Evolutionary conservation across 1,140 invertebrate genomes (phyloP).

Genomic region (Hypothenemus hampei): DNA sequence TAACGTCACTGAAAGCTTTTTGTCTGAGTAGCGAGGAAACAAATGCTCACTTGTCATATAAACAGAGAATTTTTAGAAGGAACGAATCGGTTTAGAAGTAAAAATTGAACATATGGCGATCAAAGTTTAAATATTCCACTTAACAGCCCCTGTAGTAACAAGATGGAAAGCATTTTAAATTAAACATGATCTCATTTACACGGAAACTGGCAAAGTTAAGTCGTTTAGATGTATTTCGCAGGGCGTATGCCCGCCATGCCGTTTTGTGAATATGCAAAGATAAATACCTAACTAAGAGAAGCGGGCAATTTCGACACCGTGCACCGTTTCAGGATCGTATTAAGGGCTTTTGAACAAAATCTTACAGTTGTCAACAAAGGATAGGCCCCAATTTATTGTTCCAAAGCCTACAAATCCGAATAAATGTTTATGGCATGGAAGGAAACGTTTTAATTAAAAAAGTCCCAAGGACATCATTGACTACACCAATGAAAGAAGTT

Average conservation of each 20-base stretch:
- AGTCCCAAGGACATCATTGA: conserved; percentile 18
- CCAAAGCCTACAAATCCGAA: neutral
- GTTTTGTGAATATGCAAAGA: conserved; percentile 28
- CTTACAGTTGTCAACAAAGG: conserved; percentile 1
- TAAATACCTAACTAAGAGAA: conserved; percentile 29
- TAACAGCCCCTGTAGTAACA: conserved; percentile 16
- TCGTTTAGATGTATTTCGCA: conserved; percentile 29
- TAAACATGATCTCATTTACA: conserved; percentile 28
- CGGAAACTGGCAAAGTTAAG: conserved; percentile 28
- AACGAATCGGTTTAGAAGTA: too few species aligned
- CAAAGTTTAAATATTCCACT: conserved; percentile 8
- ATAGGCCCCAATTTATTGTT: conserved; percentile 6
- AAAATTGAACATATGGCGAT: conserved; percentile 2
- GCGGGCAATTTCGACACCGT: conserved; percentile 25
- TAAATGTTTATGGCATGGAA: neutral
- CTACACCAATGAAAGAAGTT: conserved; percentile 22
- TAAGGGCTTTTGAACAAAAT: conserved; percentile 11
- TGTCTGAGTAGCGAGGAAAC: too few species aligned
- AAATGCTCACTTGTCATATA: too few species aligned
- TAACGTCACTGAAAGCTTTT: too few species aligned
- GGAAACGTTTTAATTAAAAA: conserved; percentile 13
- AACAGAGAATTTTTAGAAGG: too few species aligned
- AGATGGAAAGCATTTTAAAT: conserved; percentile 28
- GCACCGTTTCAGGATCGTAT: conserved; percentile 17
- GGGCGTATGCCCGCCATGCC: conserved; percentile 24